Percentiles rank a stretch among this genome's conserved stretches.
Evolutionary conservation across 23 tunicate genomes (phyloP).

Genomic region (Halocynthia roretzi): DNA sequence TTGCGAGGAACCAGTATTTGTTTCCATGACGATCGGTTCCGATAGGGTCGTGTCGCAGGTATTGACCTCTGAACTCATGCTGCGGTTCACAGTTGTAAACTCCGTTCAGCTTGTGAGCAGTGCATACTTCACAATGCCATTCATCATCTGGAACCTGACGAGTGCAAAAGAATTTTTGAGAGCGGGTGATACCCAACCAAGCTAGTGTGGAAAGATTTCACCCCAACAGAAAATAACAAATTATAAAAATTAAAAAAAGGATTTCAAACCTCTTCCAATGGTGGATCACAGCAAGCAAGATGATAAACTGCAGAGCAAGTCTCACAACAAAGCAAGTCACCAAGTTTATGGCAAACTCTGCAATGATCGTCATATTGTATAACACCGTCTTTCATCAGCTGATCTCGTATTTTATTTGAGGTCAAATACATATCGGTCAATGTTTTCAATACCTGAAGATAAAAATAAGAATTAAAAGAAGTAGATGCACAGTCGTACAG

Average conservation of each 20-base stretch:
- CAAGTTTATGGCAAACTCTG: slow-evolving; percentile 76
- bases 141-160: slow-evolving; percentile 81
- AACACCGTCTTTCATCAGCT: slow-evolving; percentile 86
- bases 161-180: not conserved
- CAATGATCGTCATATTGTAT: slow-evolving; percentile 91
- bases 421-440: slow-evolving; percentile 59
- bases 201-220: too few relatives aligned
- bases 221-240: not conserved
- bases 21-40: slow-evolving; percentile 94
- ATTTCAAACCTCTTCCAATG: slow-evolving; percentile 53
- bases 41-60: slow-evolving; percentile 80
- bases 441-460: slow-evolving; percentile 52
- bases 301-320: slow-evolving; percentile 95
- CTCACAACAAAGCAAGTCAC: slow-evolving; percentile 88
- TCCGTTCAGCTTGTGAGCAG: slow-evolving; percentile 72
- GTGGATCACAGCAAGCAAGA: slow-evolving; percentile 84
- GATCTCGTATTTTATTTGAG: slow-evolving; percentile 68
- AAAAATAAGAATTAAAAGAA: too few relatives aligned
- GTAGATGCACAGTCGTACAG: too few relatives aligned
- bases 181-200: not conserved
- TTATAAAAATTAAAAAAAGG: not conserved
- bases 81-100: slow-evolving; percentile 72
- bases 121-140: slow-evolving; percentile 92
- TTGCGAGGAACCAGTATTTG: slow-evolving; percentile 86
- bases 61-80: slow-evolving; percentile 44